Conservation (phyloP, 2,113 vertebrate genomes). For the Melanostigma gelatinosum region DNA sequence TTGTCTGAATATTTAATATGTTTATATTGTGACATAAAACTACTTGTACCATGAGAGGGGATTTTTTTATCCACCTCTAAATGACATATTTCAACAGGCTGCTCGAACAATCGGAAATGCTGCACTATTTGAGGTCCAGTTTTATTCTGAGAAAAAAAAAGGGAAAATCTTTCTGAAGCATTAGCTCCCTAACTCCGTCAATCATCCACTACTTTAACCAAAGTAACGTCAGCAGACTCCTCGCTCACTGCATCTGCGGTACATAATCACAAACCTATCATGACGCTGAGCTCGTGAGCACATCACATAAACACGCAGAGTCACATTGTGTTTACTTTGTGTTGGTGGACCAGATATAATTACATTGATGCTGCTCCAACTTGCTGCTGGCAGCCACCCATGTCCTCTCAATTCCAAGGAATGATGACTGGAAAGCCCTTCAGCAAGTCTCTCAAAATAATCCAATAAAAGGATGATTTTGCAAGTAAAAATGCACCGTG, state of each 20-base stretch:
- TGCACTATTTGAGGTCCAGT: too few species aligned
- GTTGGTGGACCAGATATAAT: constrained; percentile 55
- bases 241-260: background rate
- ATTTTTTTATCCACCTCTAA: too few species aligned
- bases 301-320: constrained; percentile 10
- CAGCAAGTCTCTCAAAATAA: constrained; percentile 19
- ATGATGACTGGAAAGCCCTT: constrained; percentile 29
- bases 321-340: constrained; percentile 26
- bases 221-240: constrained; percentile 8
- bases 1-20: too few species aligned
- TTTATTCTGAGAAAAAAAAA: too few species aligned
- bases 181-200: constrained; percentile 27
- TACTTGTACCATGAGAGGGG: too few species aligned
- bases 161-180: background rate
- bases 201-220: constrained; percentile 17
- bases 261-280: background rate
- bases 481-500: background rate
- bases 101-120: too few species aligned
- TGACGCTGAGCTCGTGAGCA: constrained; percentile 8
- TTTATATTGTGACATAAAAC: too few species aligned
- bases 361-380: constrained; percentile 50
- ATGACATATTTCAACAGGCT: too few species aligned
- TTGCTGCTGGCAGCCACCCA: constrained; percentile 59
- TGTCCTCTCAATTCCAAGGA: constrained; percentile 33
- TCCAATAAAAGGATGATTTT: constrained; percentile 27